A percentile compares a stretch with the other conserved stretches of the same genome.
Conservation (phyloP, 2,113 vertebrate genomes). For the Xyliphius kryptos region DNA sequence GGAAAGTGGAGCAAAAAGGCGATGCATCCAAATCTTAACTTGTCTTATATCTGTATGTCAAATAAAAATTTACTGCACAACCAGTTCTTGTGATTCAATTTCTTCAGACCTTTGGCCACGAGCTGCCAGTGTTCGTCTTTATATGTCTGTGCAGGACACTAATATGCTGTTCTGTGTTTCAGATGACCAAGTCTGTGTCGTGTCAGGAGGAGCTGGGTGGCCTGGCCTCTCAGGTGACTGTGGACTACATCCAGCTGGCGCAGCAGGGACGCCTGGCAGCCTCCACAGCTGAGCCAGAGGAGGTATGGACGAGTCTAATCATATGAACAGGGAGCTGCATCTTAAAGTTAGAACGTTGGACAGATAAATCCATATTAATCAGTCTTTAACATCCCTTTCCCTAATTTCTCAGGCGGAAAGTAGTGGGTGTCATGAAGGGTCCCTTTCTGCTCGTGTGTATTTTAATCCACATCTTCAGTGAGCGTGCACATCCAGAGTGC, state of each 20-base stretch:
- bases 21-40: too few species aligned
- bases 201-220: constrained; percentile 94
- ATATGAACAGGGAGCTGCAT: background rate
- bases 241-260: constrained; percentile 92
- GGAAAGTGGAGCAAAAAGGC: too few species aligned
- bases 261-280: constrained; percentile 91
- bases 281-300: constrained; percentile 89
- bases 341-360: too few species aligned
- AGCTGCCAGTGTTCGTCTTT: too few species aligned
- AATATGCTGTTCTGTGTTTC: constrained; percentile 28
- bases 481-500: constrained; percentile 44
- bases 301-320: constrained; percentile 64
- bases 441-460: constrained; percentile 21
- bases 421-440: constrained; percentile 16
- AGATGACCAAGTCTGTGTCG: constrained; percentile 99
- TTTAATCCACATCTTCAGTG: constrained; percentile 20
- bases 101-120: too few species aligned
- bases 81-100: too few species aligned
- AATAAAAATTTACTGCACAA: too few species aligned
- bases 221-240: constrained; percentile 95
- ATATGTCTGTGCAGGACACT: background rate
- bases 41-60: too few species aligned
- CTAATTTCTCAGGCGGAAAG: background rate
- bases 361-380: too few species aligned
- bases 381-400: background rate